Evolutionary conservation across 2,113 vertebrate species (phyloP).

Genomic region (Orcinus orca): DNA sequence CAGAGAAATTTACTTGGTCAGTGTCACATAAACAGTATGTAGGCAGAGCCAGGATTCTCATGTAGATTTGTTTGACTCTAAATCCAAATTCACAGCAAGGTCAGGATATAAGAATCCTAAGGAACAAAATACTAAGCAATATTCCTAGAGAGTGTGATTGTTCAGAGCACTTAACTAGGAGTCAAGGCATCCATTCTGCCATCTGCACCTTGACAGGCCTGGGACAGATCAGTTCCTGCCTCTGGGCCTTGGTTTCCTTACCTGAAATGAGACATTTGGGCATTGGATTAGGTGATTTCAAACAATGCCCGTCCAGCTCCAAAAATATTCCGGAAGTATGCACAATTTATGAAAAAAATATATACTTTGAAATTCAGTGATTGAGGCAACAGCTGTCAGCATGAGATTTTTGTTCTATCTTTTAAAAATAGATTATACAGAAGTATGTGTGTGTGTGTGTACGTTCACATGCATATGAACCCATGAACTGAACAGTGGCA

Average conservation of each 20-base stretch:
- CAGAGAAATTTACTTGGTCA: neutral
- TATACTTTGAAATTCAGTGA: constrained; percentile 57
- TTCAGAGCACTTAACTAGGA: neutral
- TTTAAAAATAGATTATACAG: constrained; percentile 56
- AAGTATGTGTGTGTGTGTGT: neutral
- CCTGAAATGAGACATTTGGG: neutral
- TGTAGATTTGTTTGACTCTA: neutral
- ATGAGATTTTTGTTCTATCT: constrained; percentile 20
- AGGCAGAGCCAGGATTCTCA: neutral
- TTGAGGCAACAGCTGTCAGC: constrained; percentile 20
- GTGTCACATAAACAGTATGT: neutral
- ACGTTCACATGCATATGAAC: neutral
- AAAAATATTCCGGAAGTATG: constrained; percentile 18
- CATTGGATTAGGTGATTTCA: neutral
- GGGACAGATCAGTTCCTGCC: neutral
- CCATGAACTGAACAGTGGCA: neutral
- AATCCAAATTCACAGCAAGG: neutral
- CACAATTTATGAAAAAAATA: neutral
- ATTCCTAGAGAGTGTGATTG: neutral
- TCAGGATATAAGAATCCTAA: neutral
- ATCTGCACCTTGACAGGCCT: neutral
- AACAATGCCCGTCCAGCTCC: neutral
- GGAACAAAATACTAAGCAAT: no score
- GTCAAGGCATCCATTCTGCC: no score
- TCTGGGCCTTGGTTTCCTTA: neutral